Base-by-base conservation (phyloP, 2,888 invertebrate species). In the Drosophila merina region DNA sequence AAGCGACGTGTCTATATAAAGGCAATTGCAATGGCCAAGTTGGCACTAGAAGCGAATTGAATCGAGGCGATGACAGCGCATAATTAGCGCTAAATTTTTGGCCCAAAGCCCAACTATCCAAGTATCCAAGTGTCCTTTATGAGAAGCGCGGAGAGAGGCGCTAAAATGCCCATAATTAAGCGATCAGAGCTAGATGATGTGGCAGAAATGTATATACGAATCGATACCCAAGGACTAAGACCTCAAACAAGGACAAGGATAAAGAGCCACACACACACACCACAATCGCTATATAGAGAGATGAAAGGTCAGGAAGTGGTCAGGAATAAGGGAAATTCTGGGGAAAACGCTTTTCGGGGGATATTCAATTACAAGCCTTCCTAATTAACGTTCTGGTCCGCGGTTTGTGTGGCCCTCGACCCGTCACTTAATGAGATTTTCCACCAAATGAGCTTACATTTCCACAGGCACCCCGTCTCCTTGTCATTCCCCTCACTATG, bases 381-480 rank as follows among this genome's bases (percentile, higher is more conserved):
- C 77, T 79, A 71, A 79, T 79, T 81, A 79, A 81, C 75, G 75
- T 67, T 57, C 62, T 69, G 79, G 55, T 51, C 52, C 51, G 75
- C 62, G 70, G 62, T 54, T 36, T n/a, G 68, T 71, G 42, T 26
- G 50, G 54, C 66, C 57, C 54, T 54, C 33, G 51, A 14, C 52
- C 56, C 62, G 54, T 42, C 64, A 67, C 74, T 64, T 81, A 83
- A 80, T 83, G 83, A 80, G 81, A 79, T 77, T 83, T 79, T 68
- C 71, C 60, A 42, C 73, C 68, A 82, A 79, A 82, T 81, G 71
- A 79, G 76, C 78, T 80, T 82, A 76, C 73, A 71, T 67, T 63
- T 36, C 14, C 9, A 8, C 14, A 7, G 26, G 9, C 7, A 36
- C 7, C 6, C 10, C 26, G 10, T 14, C 20, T 20, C 20, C 20